Conservation (phyloP, 2,888 invertebrate species). For the Pantelozetes paolii region DNA sequence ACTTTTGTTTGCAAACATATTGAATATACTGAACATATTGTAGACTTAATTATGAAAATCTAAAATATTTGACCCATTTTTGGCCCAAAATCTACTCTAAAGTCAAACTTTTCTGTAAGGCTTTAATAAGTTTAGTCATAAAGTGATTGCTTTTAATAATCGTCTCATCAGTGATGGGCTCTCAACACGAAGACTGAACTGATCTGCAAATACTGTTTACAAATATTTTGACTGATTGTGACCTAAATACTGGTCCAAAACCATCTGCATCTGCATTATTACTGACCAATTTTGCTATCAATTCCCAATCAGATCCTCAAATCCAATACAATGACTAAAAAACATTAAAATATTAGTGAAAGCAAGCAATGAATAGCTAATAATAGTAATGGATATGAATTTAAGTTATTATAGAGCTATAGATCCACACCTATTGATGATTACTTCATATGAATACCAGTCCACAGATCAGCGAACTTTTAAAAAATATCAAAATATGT, state of each 20-base stretch:
- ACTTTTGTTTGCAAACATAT: background rate
- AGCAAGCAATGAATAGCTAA: background rate
- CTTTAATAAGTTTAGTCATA: conserved; percentile 29
- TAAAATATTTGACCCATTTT: conserved; percentile 23
- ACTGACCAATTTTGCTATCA: conserved; percentile 9
- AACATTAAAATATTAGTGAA: background rate
- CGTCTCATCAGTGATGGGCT: conserved; percentile 24
- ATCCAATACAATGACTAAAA: background rate
- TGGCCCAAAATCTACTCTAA: background rate
- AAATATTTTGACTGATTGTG: conserved; percentile 3
- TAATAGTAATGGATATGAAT: background rate
- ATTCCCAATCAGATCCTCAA: background rate
- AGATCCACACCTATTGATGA: conserved; percentile 35
- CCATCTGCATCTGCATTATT: conserved; percentile 16
- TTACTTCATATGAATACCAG: conserved; percentile 1
- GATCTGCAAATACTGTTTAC: conserved; percentile 21
- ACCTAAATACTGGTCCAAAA: conserved; percentile 13
- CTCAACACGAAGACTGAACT: background rate
- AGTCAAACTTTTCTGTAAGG: background rate
- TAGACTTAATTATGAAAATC: conserved; percentile 16
- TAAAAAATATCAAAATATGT: conserved; percentile 11
- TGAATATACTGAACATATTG: background rate
- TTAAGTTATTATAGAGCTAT: background rate
- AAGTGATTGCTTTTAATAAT: background rate
- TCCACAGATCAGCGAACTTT: background rate